A percentile compares a stretch with the other conserved stretches of the same genome.
Evolutionary conservation across 2,888 invertebrate genomes (phyloP).

Genomic region (Drosophila paranaensis): DNA sequence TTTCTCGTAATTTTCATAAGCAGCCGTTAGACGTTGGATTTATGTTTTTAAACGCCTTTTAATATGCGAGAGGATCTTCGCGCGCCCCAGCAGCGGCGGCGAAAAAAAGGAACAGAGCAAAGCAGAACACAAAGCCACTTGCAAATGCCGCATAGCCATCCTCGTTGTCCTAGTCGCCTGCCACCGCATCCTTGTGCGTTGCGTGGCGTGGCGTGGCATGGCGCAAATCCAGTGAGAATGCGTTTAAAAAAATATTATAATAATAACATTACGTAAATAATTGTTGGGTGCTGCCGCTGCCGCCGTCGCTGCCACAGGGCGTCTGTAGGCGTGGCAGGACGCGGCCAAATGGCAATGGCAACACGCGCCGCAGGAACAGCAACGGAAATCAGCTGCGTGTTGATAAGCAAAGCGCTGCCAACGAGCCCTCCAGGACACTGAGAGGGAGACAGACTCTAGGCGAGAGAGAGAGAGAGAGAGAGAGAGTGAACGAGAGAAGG

Average conservation of each 20-base stretch:
- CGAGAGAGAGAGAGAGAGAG: neutral
- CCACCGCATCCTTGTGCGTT: neutral
- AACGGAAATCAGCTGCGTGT: constrained; percentile 82
- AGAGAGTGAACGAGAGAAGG: neutral
- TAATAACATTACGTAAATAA: constrained; percentile 82
- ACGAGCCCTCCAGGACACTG: constrained; percentile 5
- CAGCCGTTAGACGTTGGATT: constrained; percentile 82
- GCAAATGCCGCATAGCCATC: constrained; percentile 72
- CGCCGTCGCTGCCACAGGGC: constrained; percentile 7
- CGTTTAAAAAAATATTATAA: constrained; percentile 81
- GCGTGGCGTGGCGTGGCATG: constrained; percentile 19
- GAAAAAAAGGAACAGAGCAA: constrained; percentile 18
- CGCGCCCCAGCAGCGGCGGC: constrained; percentile 42
- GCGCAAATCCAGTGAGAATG: constrained; percentile 79
- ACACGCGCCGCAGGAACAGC: constrained; percentile 74
- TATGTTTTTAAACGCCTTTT: constrained; percentile 83
- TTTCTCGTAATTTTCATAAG: constrained; percentile 82
- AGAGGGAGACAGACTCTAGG: neutral
- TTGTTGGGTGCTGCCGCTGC: constrained; percentile 70
- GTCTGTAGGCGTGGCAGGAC: constrained; percentile 1
- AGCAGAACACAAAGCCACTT: constrained; percentile 72
- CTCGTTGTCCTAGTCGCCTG: constrained; percentile 45
- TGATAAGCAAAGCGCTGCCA: constrained; percentile 75
- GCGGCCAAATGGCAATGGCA: constrained; percentile 42
- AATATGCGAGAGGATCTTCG: constrained; percentile 78